A percentile compares a stretch with the other conserved stretches of the same genome.
phyloP scores from a whole-genome alignment of 2,888 invertebrate genomes.

The Neria commutata region DNA sequence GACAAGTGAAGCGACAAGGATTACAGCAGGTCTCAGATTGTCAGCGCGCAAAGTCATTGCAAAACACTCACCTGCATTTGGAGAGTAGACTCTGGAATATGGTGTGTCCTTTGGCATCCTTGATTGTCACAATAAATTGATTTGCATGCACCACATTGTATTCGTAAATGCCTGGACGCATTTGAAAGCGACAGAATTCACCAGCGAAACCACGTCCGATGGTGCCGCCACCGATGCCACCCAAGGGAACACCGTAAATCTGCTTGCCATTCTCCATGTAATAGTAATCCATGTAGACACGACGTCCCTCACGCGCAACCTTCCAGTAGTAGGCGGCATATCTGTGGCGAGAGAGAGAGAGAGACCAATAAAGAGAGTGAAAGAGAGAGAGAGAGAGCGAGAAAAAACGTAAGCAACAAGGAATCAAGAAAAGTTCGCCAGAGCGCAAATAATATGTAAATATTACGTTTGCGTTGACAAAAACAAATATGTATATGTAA shows the following conservation, averaged over 20 bases:
- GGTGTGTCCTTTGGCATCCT: constrained; percentile 70
- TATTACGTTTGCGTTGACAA: background rate
- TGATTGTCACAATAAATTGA: constrained; percentile 89
- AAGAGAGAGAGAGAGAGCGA: constrained; percentile 1
- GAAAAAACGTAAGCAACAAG: background rate
- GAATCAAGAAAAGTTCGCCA: background rate
- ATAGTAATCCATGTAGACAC: constrained; percentile 81
- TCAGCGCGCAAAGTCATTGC: too few relatives aligned
- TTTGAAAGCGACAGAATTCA: constrained; percentile 90
- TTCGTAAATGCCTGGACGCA: constrained; percentile 88
- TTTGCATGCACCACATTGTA: constrained; percentile 82
- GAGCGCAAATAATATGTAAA: too few relatives aligned
- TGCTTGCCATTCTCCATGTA: constrained; percentile 74
- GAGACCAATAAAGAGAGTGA: constrained; percentile 4
- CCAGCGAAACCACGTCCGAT: constrained; percentile 92
- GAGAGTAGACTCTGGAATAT: constrained; percentile 82
- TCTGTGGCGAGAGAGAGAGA: constrained; percentile 63
- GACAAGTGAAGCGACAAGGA: too few relatives aligned
- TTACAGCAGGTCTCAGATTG: too few relatives aligned
- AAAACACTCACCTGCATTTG: constrained; percentile 69
- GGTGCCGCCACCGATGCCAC: constrained; percentile 74
- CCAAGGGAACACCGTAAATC: constrained; percentile 88
- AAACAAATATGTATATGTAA: background rate
- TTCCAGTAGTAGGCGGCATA: constrained; percentile 75
- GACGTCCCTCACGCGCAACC: constrained; percentile 68